A percentile compares a stretch with the other conserved stretches of the same genome.
Conservation (phyloP, 2,113 vertebrate species). For the Ascaphus truei region DNA sequence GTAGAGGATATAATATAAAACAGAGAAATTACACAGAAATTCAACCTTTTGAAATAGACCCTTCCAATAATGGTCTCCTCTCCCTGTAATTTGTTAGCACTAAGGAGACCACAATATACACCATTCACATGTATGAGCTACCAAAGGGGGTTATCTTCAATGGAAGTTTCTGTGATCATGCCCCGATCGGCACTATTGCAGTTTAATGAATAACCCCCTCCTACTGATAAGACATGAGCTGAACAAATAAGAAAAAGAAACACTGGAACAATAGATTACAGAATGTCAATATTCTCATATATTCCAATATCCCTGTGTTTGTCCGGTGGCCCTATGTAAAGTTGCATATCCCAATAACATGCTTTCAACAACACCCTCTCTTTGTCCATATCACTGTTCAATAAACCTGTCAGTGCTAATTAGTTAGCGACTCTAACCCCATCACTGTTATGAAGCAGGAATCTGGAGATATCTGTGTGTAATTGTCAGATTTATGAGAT, state of each 20-base stretch:
- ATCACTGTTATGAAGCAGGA: neutral
- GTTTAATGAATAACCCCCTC: neutral
- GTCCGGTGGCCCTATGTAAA: constrained; percentile 5
- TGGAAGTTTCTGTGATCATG: no score
- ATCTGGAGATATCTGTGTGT: neutral
- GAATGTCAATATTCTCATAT: constrained; percentile 28
- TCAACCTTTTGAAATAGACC: neutral
- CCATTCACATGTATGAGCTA: constrained; percentile 19
- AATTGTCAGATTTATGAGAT: constrained; percentile 7
- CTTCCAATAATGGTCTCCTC: neutral
- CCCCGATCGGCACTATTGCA: no score
- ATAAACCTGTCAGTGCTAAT: neutral
- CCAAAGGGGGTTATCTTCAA: no score
- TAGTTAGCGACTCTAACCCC: neutral
- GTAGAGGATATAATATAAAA: neutral
- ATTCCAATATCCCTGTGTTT: constrained; percentile 29
- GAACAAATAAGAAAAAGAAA: constrained; percentile 16
- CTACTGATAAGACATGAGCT: constrained; percentile 15
- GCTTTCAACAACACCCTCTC: neutral
- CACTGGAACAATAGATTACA: constrained; percentile 20
- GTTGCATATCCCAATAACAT: neutral
- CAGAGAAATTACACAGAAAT: neutral
- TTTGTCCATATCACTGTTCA: neutral
- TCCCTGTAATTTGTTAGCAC: neutral
- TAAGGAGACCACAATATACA: neutral